phyloP scores from a whole-genome alignment of 2,888 invertebrate species.

The Himalopsyche anomala region DNA sequence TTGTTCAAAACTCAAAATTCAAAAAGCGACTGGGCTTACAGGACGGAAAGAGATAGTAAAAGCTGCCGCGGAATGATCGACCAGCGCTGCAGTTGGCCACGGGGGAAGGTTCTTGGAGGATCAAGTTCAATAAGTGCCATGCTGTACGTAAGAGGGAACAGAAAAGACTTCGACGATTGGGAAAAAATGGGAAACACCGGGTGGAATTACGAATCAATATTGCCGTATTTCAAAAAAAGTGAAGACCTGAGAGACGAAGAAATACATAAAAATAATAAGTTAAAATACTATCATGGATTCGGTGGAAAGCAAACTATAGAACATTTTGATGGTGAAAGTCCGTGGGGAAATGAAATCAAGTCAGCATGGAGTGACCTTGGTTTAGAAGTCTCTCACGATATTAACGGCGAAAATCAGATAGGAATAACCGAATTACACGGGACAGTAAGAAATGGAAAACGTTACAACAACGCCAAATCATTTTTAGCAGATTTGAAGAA shows the following conservation, averaged over 20 bases:
- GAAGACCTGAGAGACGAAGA: conserved; percentile 70
- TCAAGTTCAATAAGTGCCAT: conserved; percentile 80
- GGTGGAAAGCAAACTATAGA: conserved; percentile 73
- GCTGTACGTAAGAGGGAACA: conserved; percentile 79
- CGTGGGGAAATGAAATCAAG: conserved; percentile 69
- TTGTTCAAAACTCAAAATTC: conserved; percentile 69
- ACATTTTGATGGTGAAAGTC: conserved; percentile 67
- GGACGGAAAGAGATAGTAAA: conserved; percentile 72
- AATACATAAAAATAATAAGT: conserved; percentile 66
- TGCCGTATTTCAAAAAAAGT: conserved; percentile 74
- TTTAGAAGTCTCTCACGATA: conserved; percentile 69
- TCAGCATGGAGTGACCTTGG: conserved; percentile 73
- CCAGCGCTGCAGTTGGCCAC: conserved; percentile 76
- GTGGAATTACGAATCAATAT: conserved; percentile 77
- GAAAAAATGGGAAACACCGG: conserved; percentile 74
- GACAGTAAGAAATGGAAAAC: conserved; percentile 73
- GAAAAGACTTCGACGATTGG: conserved; percentile 78
- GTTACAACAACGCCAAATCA: conserved; percentile 76
- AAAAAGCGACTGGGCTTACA: conserved; percentile 77
- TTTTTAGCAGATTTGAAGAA: conserved; percentile 72
- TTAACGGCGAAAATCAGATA: conserved; percentile 72
- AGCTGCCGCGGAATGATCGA: conserved; percentile 72
- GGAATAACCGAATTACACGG: conserved; percentile 75
- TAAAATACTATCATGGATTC: conserved; percentile 70
- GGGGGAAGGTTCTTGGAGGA: conserved; percentile 82